These are phyloP conservation scores for Eupleurogrammus muticus DNA, from an alignment of 2,797 vertebrate species.

Conservation along the genomic window DNA sequence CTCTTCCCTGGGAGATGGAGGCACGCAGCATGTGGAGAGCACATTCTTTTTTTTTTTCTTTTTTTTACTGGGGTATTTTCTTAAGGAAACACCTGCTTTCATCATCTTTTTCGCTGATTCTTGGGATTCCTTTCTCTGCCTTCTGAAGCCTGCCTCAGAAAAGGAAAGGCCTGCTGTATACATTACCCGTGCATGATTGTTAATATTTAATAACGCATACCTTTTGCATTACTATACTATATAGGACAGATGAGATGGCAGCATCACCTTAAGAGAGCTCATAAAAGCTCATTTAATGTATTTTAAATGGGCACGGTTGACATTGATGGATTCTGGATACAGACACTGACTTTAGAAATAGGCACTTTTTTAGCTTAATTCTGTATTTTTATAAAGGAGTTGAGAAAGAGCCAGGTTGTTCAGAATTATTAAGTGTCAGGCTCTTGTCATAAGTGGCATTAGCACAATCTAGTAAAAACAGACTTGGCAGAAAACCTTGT, in stretches of 20 bases:
- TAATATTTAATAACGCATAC: slow-evolving; percentile 21
- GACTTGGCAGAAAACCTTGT: too few relatives aligned
- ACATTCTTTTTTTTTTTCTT: too few relatives aligned
- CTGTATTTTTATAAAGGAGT: too few relatives aligned
- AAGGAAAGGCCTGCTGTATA: slow-evolving; percentile 11
- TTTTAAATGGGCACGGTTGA: too few relatives aligned
- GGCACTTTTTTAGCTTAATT: too few relatives aligned
- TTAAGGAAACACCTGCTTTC: slow-evolving; percentile 83
- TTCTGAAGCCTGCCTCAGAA: slow-evolving; percentile 1
- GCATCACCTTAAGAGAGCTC: neutral
- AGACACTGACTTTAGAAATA: too few relatives aligned
- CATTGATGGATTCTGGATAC: too few relatives aligned
- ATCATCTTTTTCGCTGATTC: slow-evolving; percentile 70
- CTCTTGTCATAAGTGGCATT: too few relatives aligned
- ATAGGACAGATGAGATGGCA: neutral
- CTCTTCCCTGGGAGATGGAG: slow-evolving; percentile 64
- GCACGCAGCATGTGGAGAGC: slow-evolving; percentile 61
- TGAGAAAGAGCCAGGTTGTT: too few relatives aligned
- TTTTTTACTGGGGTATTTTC: slow-evolving; percentile 80
- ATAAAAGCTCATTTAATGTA: too few relatives aligned
- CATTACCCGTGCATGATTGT: slow-evolving; percentile 2
- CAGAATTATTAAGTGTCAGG: too few relatives aligned
- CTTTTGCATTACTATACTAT: neutral
- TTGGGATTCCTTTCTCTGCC: slow-evolving; percentile 57
- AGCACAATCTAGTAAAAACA: too few relatives aligned